Base-by-base conservation (phyloP, 2,888 invertebrate species). In the Aromia moschata region DNA sequence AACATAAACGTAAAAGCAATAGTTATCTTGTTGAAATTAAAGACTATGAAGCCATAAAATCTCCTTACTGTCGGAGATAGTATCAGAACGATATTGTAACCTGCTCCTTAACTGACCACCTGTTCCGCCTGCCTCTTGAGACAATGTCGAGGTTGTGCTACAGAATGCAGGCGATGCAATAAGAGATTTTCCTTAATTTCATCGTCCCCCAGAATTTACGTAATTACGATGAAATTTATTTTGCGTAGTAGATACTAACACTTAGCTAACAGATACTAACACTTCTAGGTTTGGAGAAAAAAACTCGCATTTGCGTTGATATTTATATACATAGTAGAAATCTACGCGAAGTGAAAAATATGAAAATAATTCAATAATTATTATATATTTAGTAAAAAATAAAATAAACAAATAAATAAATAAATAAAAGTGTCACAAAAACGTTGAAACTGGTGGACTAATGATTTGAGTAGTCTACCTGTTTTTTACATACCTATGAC, bases 101-200 rank as follows among this genome's bases (percentile, higher is more conserved):
- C 62, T 62, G 60, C 62, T 68, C 68, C 60, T 65, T 41, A 17
- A 70, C 65, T 68, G 68, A 70, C 70, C 70, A 71, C 71, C 69
- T 70, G 70, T 63, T 63, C 67, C 64, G 15, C 36, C 10, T 17
- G 16, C 16, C 16, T 12, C 33, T 31, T 16, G 46, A 11, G 33
- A 41, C 41, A 41, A 17, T 41, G 41, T 41, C 18, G 41, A 12
- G 41, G 2, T 10, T 11, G n/a, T 33, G 25, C n/a, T 43, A 10
- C 14, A 25, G 43, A 43, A 20, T 18, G 25, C 43, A 18, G 43
- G 25, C 17, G 43, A 43, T 25, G 25, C 14, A 43, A 1, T 7
- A 20, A 43, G 25, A 33, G 7, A 33, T 33, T 25, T 25, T 25
- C 25, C 25, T 25, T 25, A 25, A 5, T 25, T 25, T 5, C 25